These are phyloP conservation scores for Zenarchopterus dispar DNA, from an alignment of 2,797 vertebrate species.

Conservation along the genomic window DNA sequence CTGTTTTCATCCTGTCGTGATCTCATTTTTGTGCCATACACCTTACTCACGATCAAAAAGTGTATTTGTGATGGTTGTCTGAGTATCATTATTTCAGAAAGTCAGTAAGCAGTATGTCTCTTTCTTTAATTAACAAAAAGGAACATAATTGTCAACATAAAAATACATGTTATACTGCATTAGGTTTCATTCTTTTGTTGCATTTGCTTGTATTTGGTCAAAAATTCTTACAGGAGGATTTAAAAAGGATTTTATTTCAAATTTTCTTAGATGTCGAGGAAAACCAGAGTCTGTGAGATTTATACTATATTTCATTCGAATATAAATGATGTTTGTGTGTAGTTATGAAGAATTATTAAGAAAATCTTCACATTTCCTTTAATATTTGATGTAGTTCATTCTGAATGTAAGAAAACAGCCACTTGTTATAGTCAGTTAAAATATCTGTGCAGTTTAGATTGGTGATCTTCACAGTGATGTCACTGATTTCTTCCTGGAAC, in stretches of 20 bases:
- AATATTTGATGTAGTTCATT: background rate
- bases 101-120: too few relatives aligned
- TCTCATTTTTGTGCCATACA: background rate
- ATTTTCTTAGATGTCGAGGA: background rate
- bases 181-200: too few relatives aligned
- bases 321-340: background rate
- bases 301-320: background rate
- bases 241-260: background rate
- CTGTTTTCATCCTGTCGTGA: background rate
- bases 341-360: background rate
- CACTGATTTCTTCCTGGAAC: conserved; percentile 14
- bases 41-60: background rate
- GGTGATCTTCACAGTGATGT: background rate
- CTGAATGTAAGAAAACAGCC: conserved; percentile 1
- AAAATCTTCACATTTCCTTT: background rate
- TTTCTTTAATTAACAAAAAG: too few relatives aligned
- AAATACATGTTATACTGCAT: too few relatives aligned
- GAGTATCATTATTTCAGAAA: too few relatives aligned
- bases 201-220: too few relatives aligned
- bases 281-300: background rate
- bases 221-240: background rate
- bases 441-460: background rate
- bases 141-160: too few relatives aligned
- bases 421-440: background rate
- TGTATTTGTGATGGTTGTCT: too few relatives aligned